These are phyloP conservation scores for Pyralis farinalis DNA, from an alignment of 2,888 invertebrate genomes.

Conservation along the genomic window DNA sequence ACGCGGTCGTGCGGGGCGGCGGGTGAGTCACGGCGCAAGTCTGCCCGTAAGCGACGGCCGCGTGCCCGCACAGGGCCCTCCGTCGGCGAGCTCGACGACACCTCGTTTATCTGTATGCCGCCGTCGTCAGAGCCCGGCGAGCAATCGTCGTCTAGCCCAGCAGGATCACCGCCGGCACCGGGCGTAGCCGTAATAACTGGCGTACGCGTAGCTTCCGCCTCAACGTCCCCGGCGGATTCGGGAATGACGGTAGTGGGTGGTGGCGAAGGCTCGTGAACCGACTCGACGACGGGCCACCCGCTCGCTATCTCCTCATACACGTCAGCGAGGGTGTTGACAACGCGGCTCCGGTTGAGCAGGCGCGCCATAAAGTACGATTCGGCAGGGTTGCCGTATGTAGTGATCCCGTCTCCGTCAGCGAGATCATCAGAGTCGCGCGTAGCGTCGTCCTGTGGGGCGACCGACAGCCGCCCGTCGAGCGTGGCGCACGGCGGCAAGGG, in stretches of 20 bases:
- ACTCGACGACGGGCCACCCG: conserved; percentile 19
- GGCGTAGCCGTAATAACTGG: conserved; percentile 19
- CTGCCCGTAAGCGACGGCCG: conserved; percentile 41
- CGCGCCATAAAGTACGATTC: conserved; percentile 75
- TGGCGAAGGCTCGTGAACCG: conserved; percentile 22
- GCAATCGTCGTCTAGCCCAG: conserved; percentile 21
- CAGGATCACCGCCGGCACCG: conserved; percentile 17
- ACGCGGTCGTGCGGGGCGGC: conserved; percentile 53
- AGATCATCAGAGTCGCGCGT: conserved; percentile 24
- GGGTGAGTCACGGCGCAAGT: conserved; percentile 32
- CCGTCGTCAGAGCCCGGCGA: conserved; percentile 44
- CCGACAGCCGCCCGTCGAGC: conserved; percentile 48
- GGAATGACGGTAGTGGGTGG: conserved; percentile 19
- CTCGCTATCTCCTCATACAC: conserved; percentile 60
- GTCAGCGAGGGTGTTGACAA: conserved; percentile 62
- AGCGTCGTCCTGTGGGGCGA: conserved; percentile 32
- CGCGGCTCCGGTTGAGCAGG: conserved; percentile 55
- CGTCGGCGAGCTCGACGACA: conserved; percentile 83
- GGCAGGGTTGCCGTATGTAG: conserved; percentile 71
- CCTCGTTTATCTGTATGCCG: conserved; percentile 84
- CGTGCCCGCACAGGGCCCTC: conserved; percentile 52
- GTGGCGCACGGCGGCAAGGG: conserved; percentile 59
- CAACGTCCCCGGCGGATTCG: conserved; percentile 20
- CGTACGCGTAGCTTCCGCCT: conserved; percentile 16
- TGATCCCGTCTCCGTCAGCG: conserved; percentile 43